Evolutionary conservation across 53 echinoderm and acorn worm species (phyloP).

Genomic region (Astropecten irregularis): DNA sequence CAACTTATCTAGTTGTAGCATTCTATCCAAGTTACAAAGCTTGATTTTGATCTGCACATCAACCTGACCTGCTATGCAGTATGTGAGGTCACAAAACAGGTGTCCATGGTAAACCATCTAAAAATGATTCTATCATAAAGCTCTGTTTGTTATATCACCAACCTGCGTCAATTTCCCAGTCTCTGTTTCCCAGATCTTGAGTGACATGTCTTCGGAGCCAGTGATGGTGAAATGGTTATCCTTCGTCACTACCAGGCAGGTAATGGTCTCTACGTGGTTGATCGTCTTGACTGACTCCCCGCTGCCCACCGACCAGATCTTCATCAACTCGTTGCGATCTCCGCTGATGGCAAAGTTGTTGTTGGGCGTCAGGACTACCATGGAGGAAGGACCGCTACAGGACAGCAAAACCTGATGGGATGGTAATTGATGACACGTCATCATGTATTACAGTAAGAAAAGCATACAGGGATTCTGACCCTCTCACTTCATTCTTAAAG

Average conservation of each 20-base stretch:
- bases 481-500: no score
- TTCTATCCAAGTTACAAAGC: no score
- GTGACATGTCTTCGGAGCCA: slow-evolving; percentile 95
- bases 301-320: slow-evolving; percentile 95
- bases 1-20: no score
- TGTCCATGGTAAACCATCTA: no score
- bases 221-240: slow-evolving; percentile 96
- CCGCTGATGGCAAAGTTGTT: slow-evolving; percentile 94
- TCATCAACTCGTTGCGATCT: slow-evolving; percentile 92
- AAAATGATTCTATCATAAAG: background rate
- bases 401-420: slow-evolving; percentile 85
- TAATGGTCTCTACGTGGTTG: slow-evolving; percentile 92
- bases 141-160: background rate
- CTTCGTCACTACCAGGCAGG: slow-evolving; percentile 91
- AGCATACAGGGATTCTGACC: no score
- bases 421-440: no score
- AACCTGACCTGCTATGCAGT: no score
- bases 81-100: no score
- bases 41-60: no score
- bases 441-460: no score
- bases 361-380: slow-evolving; percentile 88
- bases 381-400: slow-evolving; percentile 91
- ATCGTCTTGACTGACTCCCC: slow-evolving; percentile 98
- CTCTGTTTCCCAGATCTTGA: slow-evolving; percentile 98
- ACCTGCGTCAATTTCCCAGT: slow-evolving; percentile 98